Evolutionary conservation across 2,888 invertebrate species (phyloP).

Genomic region (Acanthosepion esculentum): DNA sequence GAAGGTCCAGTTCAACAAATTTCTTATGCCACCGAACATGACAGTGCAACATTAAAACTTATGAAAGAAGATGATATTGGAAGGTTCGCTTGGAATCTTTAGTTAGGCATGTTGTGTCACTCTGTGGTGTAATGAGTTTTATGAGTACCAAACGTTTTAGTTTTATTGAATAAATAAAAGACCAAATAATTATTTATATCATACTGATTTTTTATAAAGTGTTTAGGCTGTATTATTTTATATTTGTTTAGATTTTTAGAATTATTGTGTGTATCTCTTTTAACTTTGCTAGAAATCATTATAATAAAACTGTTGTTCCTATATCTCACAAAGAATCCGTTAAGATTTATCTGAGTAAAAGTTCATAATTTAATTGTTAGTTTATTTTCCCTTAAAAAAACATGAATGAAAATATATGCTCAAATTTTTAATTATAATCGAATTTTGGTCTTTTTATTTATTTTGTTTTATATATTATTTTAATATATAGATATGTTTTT

Average conservation of each 20-base stretch:
- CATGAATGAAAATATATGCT: not conserved
- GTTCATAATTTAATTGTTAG: not conserved
- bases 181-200: not conserved
- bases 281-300: not conserved
- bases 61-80: slow-evolving; percentile 44
- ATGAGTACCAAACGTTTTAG: not conserved
- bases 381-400: not conserved
- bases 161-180: not conserved
- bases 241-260: not conserved
- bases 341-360: not conserved
- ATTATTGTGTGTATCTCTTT: too few species aligned
- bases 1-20: slow-evolving; percentile 51
- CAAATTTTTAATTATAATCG: not conserved
- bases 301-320: not conserved
- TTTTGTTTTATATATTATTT: not conserved
- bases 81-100: slow-evolving; percentile 38
- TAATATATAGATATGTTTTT: too few species aligned
- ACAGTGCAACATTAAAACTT: slow-evolving; percentile 48
- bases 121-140: not conserved
- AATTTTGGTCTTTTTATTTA: not conserved
- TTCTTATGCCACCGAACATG: slow-evolving; percentile 50
- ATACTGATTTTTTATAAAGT: not conserved
- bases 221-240: not conserved
- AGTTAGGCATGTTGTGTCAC: slow-evolving; percentile 41
- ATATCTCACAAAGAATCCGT: not conserved